phyloP scores from a whole-genome alignment of 2,797 vertebrate genomes.

The Poecile montanus region DNA sequence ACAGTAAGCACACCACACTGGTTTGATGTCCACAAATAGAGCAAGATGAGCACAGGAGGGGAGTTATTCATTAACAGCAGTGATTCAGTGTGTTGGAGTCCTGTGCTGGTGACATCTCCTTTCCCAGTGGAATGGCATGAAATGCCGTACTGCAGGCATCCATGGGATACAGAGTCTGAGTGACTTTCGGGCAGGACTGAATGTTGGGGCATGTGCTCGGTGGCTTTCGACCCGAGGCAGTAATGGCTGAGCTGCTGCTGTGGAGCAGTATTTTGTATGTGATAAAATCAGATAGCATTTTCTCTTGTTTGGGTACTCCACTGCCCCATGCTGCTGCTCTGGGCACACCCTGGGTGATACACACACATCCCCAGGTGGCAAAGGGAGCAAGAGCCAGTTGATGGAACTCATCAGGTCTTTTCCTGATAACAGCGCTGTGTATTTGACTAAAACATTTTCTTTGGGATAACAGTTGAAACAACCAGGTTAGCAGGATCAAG shows the following conservation, averaged over 20 bases:
- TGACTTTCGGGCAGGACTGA: accelerated
- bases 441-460: background rate
- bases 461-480: background rate
- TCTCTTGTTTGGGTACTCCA: background rate
- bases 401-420: background rate
- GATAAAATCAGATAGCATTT: background rate
- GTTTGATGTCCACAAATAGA: slow-evolving; percentile 63
- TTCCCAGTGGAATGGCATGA: background rate
- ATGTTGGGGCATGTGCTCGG: accelerated
- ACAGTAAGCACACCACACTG: slow-evolving; percentile 20
- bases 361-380: accelerated
- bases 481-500: background rate
- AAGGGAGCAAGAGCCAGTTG: background rate
- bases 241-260: background rate
- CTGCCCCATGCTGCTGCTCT: background rate
- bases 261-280: accelerated
- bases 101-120: background rate
- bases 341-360: too few species aligned
- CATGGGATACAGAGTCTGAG: background rate
- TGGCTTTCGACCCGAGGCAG: accelerated
- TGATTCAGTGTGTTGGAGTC: background rate
- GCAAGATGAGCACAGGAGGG: slow-evolving; percentile 20
- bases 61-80: background rate
- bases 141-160: background rate
- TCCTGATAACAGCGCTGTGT: background rate